A percentile compares a stretch with the other conserved stretches of the same genome.
Conservation (phyloP, 2,888 invertebrate genomes). For the Andrena hattorfiana region DNA sequence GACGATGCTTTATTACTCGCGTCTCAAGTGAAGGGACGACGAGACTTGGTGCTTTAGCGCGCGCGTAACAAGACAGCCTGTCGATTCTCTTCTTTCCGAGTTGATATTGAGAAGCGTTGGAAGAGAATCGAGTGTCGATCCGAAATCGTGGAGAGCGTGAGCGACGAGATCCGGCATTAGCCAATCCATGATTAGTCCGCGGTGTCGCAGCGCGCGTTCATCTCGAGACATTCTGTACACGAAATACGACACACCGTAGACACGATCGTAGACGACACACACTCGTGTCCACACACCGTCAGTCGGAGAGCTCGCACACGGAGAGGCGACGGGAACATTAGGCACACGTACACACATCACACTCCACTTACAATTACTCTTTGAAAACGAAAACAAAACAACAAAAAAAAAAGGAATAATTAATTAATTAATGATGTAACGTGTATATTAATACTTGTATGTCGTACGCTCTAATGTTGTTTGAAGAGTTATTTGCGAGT, state of each 20-base stretch:
- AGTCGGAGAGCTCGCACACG: conserved; percentile 24
- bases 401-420: conserved; percentile 62
- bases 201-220: conserved; percentile 74
- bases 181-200: conserved; percentile 75
- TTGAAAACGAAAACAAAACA: conserved; percentile 65
- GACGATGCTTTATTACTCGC: no score
- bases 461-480: conserved; percentile 85
- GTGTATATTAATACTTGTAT: conserved; percentile 84
- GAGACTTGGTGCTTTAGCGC: no score
- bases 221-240: conserved; percentile 73
- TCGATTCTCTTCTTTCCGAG: no score
- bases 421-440: conserved; percentile 75
- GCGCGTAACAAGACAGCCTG: no score
- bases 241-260: conserved; percentile 74
- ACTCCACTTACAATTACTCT: conserved; percentile 65
- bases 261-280: conserved; percentile 41
- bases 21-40: not conserved
- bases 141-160: not conserved
- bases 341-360: conserved; percentile 58
- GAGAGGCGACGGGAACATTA: conserved; percentile 55
- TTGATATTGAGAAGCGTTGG: not conserved
- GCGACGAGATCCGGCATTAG: conserved; percentile 54
- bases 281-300: conserved; percentile 32
- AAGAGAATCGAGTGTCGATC: not conserved
- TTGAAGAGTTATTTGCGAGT: conserved; percentile 87